Percentiles rank a stretch among this genome's conserved stretches.
Conservation (phyloP, 2,113 vertebrate genomes). For the Nyctereutes procyonoides region DNA sequence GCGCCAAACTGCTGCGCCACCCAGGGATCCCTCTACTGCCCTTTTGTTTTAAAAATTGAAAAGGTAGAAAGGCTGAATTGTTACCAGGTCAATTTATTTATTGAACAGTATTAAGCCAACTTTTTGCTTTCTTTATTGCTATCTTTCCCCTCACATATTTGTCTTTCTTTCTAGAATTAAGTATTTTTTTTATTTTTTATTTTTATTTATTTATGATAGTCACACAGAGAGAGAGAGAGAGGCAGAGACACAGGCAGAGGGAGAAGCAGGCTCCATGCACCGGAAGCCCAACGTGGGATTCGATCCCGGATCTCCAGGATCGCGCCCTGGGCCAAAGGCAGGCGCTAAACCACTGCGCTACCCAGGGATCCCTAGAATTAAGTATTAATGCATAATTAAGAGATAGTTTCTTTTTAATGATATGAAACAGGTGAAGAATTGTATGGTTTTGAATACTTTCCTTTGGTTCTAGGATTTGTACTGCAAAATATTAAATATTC, state of each 20-base stretch:
- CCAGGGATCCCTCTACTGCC: too few relatives aligned
- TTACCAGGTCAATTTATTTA: not conserved
- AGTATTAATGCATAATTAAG: constrained; percentile 31
- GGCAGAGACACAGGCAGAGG: too few relatives aligned
- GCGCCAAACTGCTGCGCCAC: too few relatives aligned
- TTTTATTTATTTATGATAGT: too few relatives aligned
- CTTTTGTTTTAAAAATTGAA: constrained; percentile 35
- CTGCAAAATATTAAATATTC: constrained; percentile 20
- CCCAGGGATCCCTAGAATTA: too few relatives aligned
- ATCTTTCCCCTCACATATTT: not conserved
- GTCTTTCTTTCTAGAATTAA: constrained; percentile 38
- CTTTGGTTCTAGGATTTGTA: constrained; percentile 14
- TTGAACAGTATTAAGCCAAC: not conserved
- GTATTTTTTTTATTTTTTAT: too few relatives aligned
- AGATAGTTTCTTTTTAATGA: constrained; percentile 3
- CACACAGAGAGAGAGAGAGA: too few relatives aligned
- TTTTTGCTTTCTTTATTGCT: not conserved
- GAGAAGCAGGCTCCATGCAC: too few relatives aligned
- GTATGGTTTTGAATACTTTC: constrained; percentile 16
- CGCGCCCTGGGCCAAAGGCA: too few relatives aligned
- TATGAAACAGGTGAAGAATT: not conserved
- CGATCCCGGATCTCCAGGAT: too few relatives aligned
- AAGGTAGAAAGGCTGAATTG: not conserved
- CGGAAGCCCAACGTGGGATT: too few relatives aligned
- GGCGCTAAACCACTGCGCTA: too few relatives aligned